phyloP scores from a whole-genome alignment of 35 echinoderm and acorn worm genomes.

The Heliocidaris erythrogramma region DNA sequence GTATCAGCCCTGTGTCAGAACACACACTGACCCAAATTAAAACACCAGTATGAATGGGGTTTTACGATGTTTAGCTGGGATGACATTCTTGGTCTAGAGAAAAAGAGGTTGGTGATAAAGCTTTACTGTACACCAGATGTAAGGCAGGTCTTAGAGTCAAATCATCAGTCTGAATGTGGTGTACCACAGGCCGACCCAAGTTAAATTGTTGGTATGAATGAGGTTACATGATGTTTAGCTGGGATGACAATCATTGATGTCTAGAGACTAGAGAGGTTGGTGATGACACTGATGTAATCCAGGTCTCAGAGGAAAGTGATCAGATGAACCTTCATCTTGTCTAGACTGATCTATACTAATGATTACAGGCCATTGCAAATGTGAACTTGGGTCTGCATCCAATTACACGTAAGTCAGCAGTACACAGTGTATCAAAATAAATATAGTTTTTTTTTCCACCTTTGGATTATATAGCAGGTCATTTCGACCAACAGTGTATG shows the following conservation, averaged over 20 bases:
- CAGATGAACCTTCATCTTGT: neutral
- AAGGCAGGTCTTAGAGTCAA: neutral
- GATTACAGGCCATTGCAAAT: neutral
- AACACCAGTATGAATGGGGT: neutral
- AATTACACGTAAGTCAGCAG: neutral
- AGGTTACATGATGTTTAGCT: neutral
- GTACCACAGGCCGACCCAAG: neutral
- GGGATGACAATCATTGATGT: neutral
- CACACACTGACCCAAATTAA: neutral
- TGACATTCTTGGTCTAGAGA: neutral
- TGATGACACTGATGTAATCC: neutral
- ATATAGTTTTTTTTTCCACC: neutral
- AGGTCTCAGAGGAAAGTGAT: neutral
- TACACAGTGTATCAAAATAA: neutral
- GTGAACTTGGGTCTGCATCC: neutral
- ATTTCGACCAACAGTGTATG: too few relatives aligned
- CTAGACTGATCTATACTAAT: constrained; percentile 6
- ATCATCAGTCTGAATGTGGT: neutral
- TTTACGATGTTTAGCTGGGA: neutral
- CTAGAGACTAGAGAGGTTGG: neutral
- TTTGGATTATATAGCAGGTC: neutral
- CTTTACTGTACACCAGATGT: neutral
- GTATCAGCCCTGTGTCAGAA: neutral
- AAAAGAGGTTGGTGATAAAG: neutral
- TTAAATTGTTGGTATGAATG: neutral